Conservation (phyloP, 2,113 vertebrate species). For the Piprites chloris region DNA sequence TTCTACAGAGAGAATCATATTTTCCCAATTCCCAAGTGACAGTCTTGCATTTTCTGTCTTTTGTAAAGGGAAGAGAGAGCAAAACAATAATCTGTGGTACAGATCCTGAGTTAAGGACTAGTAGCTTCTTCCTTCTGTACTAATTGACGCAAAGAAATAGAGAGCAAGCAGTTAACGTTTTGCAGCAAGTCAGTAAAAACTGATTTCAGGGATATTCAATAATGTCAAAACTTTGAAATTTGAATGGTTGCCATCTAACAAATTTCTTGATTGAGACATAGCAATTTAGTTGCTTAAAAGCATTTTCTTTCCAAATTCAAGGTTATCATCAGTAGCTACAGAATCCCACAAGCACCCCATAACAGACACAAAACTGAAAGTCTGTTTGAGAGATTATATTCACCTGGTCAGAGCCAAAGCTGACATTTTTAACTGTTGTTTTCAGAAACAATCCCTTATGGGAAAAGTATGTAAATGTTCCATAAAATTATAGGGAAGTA, state of each 20-base stretch:
- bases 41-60: neutral
- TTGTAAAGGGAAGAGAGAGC: neutral
- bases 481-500: neutral
- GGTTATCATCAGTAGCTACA: neutral
- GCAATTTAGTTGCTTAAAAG: neutral
- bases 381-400: neutral
- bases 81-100: neutral
- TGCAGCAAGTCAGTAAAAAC: neutral
- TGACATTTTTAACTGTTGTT: neutral
- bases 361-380: neutral
- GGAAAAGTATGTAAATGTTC: neutral
- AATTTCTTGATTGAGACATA: neutral
- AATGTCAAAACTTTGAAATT: neutral
- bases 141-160: neutral
- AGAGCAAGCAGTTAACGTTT: neutral
- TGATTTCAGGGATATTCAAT: neutral
- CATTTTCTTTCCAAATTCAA: neutral
- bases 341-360: neutral
- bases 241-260: neutral
- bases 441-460: neutral
- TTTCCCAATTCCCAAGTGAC: neutral
- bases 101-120: neutral
- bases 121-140: neutral
- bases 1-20: neutral
- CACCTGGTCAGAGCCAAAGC: neutral